A percentile compares a stretch with the other conserved stretches of the same genome.
phyloP scores from a whole-genome alignment of 1,140 invertebrate species.

The Cepaea nemoralis region DNA sequence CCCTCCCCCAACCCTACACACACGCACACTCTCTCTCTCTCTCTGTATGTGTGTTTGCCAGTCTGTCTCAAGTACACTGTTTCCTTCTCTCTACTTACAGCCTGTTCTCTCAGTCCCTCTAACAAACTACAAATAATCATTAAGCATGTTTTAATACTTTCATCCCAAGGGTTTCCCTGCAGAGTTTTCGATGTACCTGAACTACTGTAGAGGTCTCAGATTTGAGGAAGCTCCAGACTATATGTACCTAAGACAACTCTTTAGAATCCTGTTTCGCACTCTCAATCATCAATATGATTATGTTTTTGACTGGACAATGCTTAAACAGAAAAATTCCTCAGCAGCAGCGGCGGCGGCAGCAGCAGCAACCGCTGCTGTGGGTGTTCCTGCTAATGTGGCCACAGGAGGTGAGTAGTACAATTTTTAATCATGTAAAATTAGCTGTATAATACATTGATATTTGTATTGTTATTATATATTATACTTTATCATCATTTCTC shows the following conservation, averaged over 20 bases:
- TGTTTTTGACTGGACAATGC: slow-evolving; percentile 99
- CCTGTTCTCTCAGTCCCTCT: too few species aligned
- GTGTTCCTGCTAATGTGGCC: background rate
- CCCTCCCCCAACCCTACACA: too few species aligned
- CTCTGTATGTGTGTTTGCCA: too few species aligned
- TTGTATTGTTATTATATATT: too few species aligned
- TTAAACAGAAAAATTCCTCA: slow-evolving; percentile 85
- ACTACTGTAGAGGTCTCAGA: slow-evolving; percentile 93
- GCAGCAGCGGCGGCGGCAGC: slow-evolving; percentile 57
- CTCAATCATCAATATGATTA: slow-evolving; percentile 99
- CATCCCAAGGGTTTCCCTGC: slow-evolving; percentile 86
- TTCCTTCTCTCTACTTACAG: too few species aligned
- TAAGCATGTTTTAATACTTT: too few species aligned
- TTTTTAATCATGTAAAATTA: too few species aligned
- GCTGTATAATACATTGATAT: too few species aligned
- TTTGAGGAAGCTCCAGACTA: slow-evolving; percentile 98
- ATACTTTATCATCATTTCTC: too few species aligned
- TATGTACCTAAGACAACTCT: slow-evolving; percentile 96
- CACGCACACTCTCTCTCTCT: too few species aligned
- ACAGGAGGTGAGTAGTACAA: slow-evolving; percentile 6
- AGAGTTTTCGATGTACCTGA: slow-evolving; percentile 98
- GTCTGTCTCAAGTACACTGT: too few species aligned
- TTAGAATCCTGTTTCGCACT: slow-evolving; percentile 98
- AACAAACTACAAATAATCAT: too few species aligned
- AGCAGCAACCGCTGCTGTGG: slow-evolving; percentile 16